phyloP scores from a whole-genome alignment of 2,888 invertebrate species.

The Himalopsyche kuldschensis region DNA sequence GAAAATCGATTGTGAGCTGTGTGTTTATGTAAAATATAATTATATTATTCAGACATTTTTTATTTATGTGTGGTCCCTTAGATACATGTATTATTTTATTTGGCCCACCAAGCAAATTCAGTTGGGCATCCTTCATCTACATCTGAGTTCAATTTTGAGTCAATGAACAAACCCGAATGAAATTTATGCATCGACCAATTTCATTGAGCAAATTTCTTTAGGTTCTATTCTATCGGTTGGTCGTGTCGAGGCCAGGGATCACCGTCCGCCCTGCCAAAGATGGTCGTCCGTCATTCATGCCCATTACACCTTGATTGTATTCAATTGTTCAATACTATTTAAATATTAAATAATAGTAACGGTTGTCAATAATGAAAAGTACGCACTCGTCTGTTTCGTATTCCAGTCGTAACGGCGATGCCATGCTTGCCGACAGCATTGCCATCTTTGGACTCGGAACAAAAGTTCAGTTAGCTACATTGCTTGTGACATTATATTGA shows the following conservation, averaged over 20 bases:
- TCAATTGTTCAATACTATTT: not conserved
- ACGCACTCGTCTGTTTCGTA: not conserved
- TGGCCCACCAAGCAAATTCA: too few species aligned
- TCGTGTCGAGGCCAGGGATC: not conserved
- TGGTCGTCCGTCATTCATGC: not conserved
- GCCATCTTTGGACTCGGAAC: not conserved
- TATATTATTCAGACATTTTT: too few species aligned
- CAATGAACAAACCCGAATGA: too few species aligned
- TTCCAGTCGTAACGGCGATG: not conserved
- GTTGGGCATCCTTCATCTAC: too few species aligned
- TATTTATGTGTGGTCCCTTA: too few species aligned
- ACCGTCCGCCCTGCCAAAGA: not conserved
- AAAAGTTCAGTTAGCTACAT: not conserved
- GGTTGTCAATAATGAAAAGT: not conserved
- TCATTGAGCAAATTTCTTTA: too few species aligned
- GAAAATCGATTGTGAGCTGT: too few species aligned
- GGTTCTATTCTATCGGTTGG: too few species aligned
- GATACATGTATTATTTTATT: too few species aligned
- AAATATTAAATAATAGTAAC: not conserved
- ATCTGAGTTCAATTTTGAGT: too few species aligned
- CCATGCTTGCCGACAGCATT: not conserved
- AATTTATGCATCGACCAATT: too few species aligned
- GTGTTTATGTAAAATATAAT: too few species aligned
- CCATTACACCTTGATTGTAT: not conserved
- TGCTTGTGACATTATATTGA: not conserved